Conservation (phyloP, 2,113 vertebrate genomes). For the Gasterosteus nipponicus region DNA sequence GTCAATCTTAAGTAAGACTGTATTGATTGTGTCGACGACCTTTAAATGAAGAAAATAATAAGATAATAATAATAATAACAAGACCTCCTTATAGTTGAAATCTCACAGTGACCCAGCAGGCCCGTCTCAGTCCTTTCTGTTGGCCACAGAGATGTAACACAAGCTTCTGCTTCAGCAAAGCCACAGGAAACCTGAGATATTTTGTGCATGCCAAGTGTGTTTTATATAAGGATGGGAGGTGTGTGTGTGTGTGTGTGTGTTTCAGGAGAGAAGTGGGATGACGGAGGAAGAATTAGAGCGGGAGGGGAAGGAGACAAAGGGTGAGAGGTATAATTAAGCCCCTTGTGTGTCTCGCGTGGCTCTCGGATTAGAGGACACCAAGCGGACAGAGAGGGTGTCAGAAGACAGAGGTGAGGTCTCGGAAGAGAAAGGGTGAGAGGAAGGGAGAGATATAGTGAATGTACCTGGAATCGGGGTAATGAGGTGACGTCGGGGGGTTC, state of each 20-base stretch:
- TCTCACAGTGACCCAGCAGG: slow-evolving; percentile 12
- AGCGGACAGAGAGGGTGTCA: background rate
- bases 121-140: slow-evolving; percentile 51
- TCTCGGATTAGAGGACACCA: slow-evolving; percentile 27
- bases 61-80: background rate
- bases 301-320: slow-evolving; percentile 7
- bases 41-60: slow-evolving; percentile 46
- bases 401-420: slow-evolving; percentile 14
- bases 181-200: slow-evolving; percentile 56
- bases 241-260: background rate
- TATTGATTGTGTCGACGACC: slow-evolving; percentile 46
- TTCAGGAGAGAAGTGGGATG: background rate
- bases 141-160: slow-evolving; percentile 52
- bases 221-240: slow-evolving; percentile 5
- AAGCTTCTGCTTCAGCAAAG: slow-evolving; percentile 46
- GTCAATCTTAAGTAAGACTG: slow-evolving; percentile 25
- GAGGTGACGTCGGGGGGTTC: slow-evolving; percentile 90
- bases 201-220: slow-evolving; percentile 8
- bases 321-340: slow-evolving; percentile 36
- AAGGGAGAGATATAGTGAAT: slow-evolving; percentile 35
- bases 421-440: background rate
- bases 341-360: slow-evolving; percentile 25
- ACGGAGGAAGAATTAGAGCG: slow-evolving; percentile 6
- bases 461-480: slow-evolving; percentile 94
- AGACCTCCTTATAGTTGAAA: slow-evolving; percentile 44